Conservation (phyloP, 2,888 invertebrate species). For the Argynnis bischoffii region DNA sequence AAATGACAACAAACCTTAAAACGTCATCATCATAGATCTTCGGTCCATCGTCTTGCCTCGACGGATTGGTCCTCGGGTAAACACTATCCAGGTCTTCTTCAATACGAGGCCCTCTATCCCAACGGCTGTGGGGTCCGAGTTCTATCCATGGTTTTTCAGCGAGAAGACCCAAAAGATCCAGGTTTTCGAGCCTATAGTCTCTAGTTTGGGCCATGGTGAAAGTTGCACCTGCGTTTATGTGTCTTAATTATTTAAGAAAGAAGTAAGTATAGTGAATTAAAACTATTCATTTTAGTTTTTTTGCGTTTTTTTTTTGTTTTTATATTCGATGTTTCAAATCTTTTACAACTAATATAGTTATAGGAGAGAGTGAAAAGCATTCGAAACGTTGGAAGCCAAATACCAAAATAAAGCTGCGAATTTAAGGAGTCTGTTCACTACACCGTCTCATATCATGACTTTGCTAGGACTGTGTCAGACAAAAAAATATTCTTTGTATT, state of each 20-base stretch:
- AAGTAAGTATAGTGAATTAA: no score
- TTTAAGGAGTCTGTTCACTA: no score
- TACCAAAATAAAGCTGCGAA: no score
- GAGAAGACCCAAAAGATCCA: constrained; percentile 62
- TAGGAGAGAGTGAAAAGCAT: no score
- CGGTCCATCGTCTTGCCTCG: constrained; percentile 34
- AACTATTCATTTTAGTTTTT: no score
- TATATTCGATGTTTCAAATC: no score
- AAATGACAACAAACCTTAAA: constrained; percentile 48
- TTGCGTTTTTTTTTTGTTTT: no score
- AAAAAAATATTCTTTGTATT: no score
- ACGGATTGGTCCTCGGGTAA: constrained; percentile 23
- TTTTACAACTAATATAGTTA: no score
- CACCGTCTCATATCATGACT: no score
- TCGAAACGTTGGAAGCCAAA: no score
- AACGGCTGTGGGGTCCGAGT: constrained; percentile 47
- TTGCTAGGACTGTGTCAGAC: no score
- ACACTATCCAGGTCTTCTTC: constrained; percentile 40
- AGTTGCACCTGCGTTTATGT: constrained; percentile 49
- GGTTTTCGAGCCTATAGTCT: constrained; percentile 54
- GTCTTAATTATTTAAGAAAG: not conserved
- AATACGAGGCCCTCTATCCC: constrained; percentile 39
- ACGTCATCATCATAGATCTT: constrained; percentile 52
- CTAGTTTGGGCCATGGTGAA: constrained; percentile 52
- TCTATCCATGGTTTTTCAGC: constrained; percentile 54